Conservation (phyloP, 2,113 vertebrate species). For the Pteropus alecto region DNA sequence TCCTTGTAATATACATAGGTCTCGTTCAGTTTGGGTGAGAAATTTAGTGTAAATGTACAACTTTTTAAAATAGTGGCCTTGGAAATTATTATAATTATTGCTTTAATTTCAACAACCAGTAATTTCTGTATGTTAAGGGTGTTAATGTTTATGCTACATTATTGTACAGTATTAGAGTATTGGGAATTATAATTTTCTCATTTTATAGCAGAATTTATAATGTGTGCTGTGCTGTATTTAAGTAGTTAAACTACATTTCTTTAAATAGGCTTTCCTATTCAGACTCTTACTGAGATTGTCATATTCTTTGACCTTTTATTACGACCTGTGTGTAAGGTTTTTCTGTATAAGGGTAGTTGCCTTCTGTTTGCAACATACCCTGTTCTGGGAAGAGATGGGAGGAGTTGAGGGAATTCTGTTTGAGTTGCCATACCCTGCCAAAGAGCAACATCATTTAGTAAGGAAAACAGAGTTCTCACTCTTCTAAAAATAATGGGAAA, state of each 20-base stretch:
- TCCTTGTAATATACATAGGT: not conserved
- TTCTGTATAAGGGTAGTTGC: not conserved
- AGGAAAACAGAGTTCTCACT: not conserved
- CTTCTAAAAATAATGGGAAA: slow-evolving; percentile 29
- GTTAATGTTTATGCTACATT: not conserved
- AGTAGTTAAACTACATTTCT: not conserved
- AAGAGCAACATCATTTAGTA: not conserved
- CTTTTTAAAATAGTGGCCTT: not conserved
- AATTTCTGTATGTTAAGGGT: not conserved
- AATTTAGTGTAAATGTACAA: not conserved
- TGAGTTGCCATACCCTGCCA: not conserved
- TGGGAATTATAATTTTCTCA: not conserved
- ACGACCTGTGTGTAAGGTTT: not conserved
- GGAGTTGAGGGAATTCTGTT: not conserved
- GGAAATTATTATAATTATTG: not conserved
- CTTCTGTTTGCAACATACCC: not conserved
- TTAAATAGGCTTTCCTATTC: not conserved
- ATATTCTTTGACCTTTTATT: not conserved
- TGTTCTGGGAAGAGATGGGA: not conserved
- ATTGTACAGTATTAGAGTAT: not conserved
- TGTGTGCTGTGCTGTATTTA: not conserved
- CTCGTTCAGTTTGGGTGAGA: not conserved
- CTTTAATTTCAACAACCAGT: not conserved
- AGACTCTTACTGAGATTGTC: not conserved
- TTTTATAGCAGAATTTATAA: not conserved